phyloP scores from a whole-genome alignment of 2,888 invertebrate species.

The Andrena flavipes region DNA sequence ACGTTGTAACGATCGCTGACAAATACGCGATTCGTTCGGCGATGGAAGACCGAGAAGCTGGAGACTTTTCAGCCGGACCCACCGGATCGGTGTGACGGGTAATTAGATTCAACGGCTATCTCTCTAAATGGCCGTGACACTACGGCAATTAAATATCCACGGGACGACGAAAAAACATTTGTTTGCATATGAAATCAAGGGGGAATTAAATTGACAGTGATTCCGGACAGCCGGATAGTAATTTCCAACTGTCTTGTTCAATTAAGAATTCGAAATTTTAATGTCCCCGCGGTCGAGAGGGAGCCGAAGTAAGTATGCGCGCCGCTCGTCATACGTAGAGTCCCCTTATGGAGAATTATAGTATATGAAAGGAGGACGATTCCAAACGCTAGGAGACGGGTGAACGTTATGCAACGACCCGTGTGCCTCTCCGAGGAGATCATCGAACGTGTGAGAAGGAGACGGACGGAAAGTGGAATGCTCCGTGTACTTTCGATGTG shows the following conservation, averaged over 20 bases:
- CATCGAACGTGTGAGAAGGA: slow-evolving; percentile 36
- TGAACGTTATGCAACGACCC: slow-evolving; percentile 47
- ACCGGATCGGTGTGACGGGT: background rate
- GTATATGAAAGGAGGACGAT: slow-evolving; percentile 52
- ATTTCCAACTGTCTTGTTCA: background rate
- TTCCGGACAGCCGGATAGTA: background rate
- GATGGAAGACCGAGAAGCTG: background rate
- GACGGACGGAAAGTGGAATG: slow-evolving; percentile 19
- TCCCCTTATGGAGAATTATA: slow-evolving; percentile 36
- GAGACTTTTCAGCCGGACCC: background rate
- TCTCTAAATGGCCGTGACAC: background rate
- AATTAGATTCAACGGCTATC: background rate
- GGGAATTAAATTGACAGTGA: background rate
- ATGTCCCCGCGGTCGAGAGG: background rate
- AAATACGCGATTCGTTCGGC: too few relatives aligned
- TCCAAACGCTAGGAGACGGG: slow-evolving; percentile 37
- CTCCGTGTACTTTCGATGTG: slow-evolving; percentile 5
- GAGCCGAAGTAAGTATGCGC: background rate
- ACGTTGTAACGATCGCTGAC: too few relatives aligned
- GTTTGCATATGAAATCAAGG: background rate
- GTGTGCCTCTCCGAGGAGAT: slow-evolving; percentile 49
- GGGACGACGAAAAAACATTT: background rate
- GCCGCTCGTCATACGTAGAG: background rate
- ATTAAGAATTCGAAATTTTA: background rate
- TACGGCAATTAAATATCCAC: background rate